A percentile compares a stretch with the other conserved stretches of the same genome.
Evolutionary conservation across 2,797 vertebrate genomes (phyloP).

Genomic region (Anguilla pacifica): DNA sequence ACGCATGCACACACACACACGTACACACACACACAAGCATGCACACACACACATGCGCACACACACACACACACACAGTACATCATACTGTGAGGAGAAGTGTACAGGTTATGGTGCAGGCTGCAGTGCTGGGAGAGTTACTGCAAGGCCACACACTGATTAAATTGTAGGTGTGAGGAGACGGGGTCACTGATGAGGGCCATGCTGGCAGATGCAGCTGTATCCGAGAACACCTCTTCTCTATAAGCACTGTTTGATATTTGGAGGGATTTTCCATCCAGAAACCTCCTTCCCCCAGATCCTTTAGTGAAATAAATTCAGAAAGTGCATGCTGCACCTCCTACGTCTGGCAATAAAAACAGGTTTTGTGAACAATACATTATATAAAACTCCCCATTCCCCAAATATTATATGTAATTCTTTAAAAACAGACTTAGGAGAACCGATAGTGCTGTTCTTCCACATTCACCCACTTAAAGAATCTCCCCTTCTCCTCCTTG

Average conservation of each 20-base stretch:
- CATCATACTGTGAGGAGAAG: background rate
- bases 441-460: no score
- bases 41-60: constrained; percentile 22
- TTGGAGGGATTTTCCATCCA: background rate
- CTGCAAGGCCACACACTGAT: constrained; percentile 14
- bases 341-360: background rate
- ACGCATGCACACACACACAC: background rate
- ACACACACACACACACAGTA: constrained; percentile 21
- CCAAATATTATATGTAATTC: no score
- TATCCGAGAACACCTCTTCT: background rate
- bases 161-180: constrained; percentile 16
- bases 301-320: constrained; percentile 20
- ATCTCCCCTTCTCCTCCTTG: constrained; percentile 44
- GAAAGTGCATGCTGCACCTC: background rate
- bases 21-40: background rate
- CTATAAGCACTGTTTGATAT: background rate
- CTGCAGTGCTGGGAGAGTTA: constrained; percentile 17
- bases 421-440: no score
- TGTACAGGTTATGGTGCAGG: background rate
- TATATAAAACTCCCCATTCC: no score
- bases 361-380: no score
- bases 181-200: background rate
- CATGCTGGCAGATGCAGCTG: background rate
- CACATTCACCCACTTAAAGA: no score
- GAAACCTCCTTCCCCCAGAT: background rate